Percentiles rank a stretch among this genome's conserved stretches.
Evolutionary conservation across 1,140 invertebrate species (phyloP).

Genomic region (Drosophila azteca): DNA sequence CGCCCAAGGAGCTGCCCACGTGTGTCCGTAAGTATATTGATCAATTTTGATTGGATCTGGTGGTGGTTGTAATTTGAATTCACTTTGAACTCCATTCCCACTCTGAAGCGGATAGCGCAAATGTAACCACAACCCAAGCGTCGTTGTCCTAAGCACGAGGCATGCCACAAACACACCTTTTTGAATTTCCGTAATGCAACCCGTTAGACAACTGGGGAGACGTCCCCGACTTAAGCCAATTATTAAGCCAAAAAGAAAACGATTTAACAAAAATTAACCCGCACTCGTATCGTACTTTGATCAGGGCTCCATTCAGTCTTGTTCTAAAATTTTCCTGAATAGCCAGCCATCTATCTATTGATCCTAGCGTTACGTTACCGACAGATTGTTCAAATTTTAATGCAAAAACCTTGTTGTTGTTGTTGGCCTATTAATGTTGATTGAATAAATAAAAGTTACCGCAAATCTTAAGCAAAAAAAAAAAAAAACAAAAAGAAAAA

Average conservation of each 20-base stretch:
- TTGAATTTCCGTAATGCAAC: constrained; percentile 43
- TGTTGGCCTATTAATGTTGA: constrained; percentile 75
- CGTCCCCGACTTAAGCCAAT: constrained; percentile 11
- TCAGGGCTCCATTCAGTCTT: constrained; percentile 36
- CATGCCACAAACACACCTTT: constrained; percentile 3
- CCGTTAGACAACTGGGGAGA: background rate
- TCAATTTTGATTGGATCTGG: constrained; percentile 1
- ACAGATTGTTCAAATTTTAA: constrained; percentile 72
- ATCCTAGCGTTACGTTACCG: constrained; percentile 47
- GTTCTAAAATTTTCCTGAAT: constrained; percentile 43
- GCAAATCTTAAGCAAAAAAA: constrained; percentile 75
- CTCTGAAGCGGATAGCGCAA: constrained; percentile 75
- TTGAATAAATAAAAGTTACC: constrained; percentile 83
- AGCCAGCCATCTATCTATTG: constrained; percentile 18
- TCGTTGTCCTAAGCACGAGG: constrained; percentile 48
- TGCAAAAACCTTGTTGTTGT: constrained; percentile 64
- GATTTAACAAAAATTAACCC: background rate
- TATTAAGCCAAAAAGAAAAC: constrained; percentile 10
- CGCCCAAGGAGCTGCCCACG: constrained; percentile 93
- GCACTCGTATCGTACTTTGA: constrained; percentile 36
- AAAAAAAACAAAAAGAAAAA: constrained; percentile 27
- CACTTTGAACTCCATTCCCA: constrained; percentile 38
- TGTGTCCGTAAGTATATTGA: constrained; percentile 91
- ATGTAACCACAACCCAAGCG: constrained; percentile 73
- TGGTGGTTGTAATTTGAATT: constrained; percentile 47